These are phyloP conservation scores for Encarsia formosa DNA, from an alignment of 2,888 invertebrate species.

Conservation along the genomic window DNA sequence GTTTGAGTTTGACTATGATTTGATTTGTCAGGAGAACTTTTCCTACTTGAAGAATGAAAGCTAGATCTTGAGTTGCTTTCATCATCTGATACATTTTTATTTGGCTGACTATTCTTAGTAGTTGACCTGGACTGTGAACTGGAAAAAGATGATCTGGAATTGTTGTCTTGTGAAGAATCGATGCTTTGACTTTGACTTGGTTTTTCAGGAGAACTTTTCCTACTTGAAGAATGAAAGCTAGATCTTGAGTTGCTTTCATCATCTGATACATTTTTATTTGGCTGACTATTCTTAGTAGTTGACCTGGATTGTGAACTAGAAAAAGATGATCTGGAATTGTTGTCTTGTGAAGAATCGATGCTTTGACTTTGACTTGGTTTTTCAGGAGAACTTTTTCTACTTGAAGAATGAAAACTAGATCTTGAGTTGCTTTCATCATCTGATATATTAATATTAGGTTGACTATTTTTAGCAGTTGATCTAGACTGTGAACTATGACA, in stretches of 20 bases:
- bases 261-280: conserved; percentile 1
- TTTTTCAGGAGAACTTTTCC: conserved; percentile 7
- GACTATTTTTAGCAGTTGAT: conserved; percentile 1
- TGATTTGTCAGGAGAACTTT: background rate
- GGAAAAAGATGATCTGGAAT: background rate
- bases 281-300: conserved; percentile 3
- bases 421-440: conserved; percentile 3
- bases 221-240: background rate
- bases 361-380: conserved; percentile 3
- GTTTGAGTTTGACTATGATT: background rate
- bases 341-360: background rate
- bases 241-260: conserved; percentile 14
- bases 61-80: background rate
- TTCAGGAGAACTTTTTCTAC: conserved; percentile 3
- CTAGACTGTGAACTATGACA: conserved; percentile 1
- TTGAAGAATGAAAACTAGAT: conserved; percentile 1
- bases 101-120: conserved; percentile 1
- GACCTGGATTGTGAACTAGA: conserved; percentile 7
- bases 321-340: conserved; percentile 7
- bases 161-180: conserved; percentile 3
- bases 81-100: background rate
- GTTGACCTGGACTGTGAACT: conserved; percentile 8
- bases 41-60: background rate
- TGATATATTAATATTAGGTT: background rate
- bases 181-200: conserved; percentile 3